Evolutionary conservation across 2,888 invertebrate genomes (phyloP), one percentile per base, ranked within the genome.

Genomic region (Cotesia congregata): DNA sequence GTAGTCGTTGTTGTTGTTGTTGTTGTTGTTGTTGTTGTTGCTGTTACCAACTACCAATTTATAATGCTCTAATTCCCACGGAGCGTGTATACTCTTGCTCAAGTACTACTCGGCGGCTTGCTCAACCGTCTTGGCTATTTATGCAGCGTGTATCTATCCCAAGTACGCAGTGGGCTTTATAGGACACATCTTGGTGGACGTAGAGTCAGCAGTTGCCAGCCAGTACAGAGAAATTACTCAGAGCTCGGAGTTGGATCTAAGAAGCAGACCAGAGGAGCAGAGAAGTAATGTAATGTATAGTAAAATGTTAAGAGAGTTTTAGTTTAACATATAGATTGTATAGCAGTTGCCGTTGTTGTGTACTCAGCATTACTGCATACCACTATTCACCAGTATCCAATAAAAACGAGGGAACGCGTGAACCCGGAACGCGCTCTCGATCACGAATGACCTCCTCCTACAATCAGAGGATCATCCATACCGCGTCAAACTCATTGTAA

Each of bases 41-140:
- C 50, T 50, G 1, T 50, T 50, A 50, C 50, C 50, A 50, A 30
- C 17, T 30, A 70, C 17, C 70, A 9, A 20, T 70, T 15, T 59
- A 70, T 50, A 86, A 83, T 86, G 88, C 84, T 87, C 87, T 84
- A 87, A 84, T 88, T 88, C 87, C 88, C 88, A 88, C 86, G 87
- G 85, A 81, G 75, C 83, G 80, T 71, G 79, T 41, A 67, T 67
- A 75, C 17, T 65, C 60, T 71, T 61, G 61, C 70, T 39, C 40
- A 71, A 62, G 61, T 39, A 30, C 67, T 41, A 70, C 41, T 30
- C 5, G 17, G 9, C 50, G 61, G 40, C 50, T 41, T 74, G 17
- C 70, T 70, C 50, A 9, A 70, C 70, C 61, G 75, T 70, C 60
- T 59, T 41, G 30, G 38, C n/a, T 76, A 72, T 76, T 68, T 68